Evolutionary conservation across 2,797 vertebrate genomes (phyloP).

Genomic region (Halcyon badia): DNA sequence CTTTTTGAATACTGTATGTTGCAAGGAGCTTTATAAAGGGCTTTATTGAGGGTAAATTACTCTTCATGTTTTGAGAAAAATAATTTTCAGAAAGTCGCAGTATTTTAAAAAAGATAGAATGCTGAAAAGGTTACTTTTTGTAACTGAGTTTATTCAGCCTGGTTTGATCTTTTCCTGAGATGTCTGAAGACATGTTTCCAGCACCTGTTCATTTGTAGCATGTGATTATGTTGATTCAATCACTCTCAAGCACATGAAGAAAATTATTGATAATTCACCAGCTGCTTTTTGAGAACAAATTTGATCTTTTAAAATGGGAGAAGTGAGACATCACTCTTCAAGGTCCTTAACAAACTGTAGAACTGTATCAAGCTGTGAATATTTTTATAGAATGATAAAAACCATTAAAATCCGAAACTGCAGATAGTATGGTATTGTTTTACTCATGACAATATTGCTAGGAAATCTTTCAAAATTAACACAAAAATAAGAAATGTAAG

Average conservation of each 20-base stretch:
- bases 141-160: not conserved
- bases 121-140: not conserved
- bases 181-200: not conserved
- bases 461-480: not conserved
- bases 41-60: not conserved
- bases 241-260: not conserved
- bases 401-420: not conserved
- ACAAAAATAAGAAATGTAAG: not conserved
- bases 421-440: not conserved
- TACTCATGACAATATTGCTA: not conserved
- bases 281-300: slow-evolving; percentile 47
- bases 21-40: not conserved
- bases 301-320: not conserved
- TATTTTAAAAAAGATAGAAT: not conserved
- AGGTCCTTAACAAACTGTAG: not conserved
- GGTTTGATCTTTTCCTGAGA: not conserved
- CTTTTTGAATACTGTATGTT: not conserved
- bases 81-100: not conserved
- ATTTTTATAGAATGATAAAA: not conserved
- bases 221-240: slow-evolving; percentile 42
- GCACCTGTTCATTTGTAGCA: slow-evolving; percentile 32
- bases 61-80: slow-evolving; percentile 19
- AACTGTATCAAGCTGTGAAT: not conserved
- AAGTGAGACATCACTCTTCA: not conserved
- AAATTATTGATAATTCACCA: slow-evolving; percentile 57